These are phyloP conservation scores for Cyprinus carpio DNA, from an alignment of 2,113 vertebrate species.

Conservation along the genomic window DNA sequence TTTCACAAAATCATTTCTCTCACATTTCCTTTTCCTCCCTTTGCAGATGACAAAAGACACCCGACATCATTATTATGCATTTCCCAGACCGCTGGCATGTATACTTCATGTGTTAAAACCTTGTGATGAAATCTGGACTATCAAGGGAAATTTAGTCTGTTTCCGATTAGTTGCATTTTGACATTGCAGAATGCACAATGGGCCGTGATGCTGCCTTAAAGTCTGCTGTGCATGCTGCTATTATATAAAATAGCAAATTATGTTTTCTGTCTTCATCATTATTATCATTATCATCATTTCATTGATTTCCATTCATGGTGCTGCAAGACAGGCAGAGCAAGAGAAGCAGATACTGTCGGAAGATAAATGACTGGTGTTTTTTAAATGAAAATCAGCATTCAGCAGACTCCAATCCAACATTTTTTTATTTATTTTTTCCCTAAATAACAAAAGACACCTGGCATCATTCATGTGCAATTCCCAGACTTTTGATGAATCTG, in stretches of 20 bases:
- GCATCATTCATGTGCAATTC: background rate
- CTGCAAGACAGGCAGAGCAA: background rate
- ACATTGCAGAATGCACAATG: constrained; percentile 13
- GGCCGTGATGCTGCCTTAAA: constrained; percentile 21
- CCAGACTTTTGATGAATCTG: background rate
- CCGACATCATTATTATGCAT: background rate
- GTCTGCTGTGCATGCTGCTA: background rate
- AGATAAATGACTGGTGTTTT: constrained; percentile 9
- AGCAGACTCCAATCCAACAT: background rate
- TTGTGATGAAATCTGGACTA: constrained; percentile 5
- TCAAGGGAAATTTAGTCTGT: background rate
- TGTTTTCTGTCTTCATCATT: constrained; percentile 3
- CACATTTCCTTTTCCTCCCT: background rate
- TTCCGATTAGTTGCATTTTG: constrained; percentile 15
- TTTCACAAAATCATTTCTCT: background rate
- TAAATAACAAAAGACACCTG: background rate
- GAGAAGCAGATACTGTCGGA: constrained; percentile 5
- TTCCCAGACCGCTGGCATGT: background rate
- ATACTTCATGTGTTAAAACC: background rate
- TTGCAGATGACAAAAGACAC: background rate
- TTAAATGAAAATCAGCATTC: constrained; percentile 9
- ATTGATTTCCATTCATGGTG: background rate
- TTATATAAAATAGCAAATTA: constrained; percentile 4
- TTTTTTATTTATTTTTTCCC: background rate
- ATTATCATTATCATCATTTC: constrained; percentile 35